Evolutionary conservation across 1,140 invertebrate genomes (phyloP).

Genomic region (Pseudomyrmex concolor): DNA sequence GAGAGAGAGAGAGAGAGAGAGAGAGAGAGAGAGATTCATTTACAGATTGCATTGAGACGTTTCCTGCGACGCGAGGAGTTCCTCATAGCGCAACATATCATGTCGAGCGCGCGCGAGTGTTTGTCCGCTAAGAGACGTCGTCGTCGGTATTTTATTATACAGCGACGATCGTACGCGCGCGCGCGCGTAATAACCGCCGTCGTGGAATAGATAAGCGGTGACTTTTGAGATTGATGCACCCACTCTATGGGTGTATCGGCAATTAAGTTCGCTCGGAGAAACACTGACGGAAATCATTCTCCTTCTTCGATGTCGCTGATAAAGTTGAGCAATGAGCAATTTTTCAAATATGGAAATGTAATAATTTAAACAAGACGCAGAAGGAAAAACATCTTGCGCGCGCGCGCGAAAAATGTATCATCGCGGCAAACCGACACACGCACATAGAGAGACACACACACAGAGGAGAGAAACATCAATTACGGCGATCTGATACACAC

Average conservation of each 20-base stretch:
- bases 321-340: constrained; percentile 13
- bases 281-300: not conserved
- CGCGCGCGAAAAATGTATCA: constrained; percentile 13
- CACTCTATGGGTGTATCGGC: constrained; percentile 9
- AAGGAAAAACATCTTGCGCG: not conserved
- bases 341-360: constrained; percentile 37
- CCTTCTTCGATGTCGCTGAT: not conserved
- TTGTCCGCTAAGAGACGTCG: constrained; percentile 5
- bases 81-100: constrained; percentile 23
- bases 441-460: too few relatives aligned
- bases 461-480: constrained; percentile 61
- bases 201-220: constrained; percentile 21
- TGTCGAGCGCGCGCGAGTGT: not conserved
- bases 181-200: not conserved
- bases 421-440: not conserved
- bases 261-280: constrained; percentile 27
- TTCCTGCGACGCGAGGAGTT: constrained; percentile 13
- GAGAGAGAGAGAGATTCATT: constrained; percentile 16
- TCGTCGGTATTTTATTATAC: constrained; percentile 34
- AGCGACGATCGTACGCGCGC: not conserved
- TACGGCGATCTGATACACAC: constrained; percentile 58
- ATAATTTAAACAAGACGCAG: constrained; percentile 34
- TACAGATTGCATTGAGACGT: constrained; percentile 59
- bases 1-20: too few relatives aligned
- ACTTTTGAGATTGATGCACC: constrained; percentile 29